Evolutionary conservation across 2,888 invertebrate genomes (phyloP), one percentile per base, ranked within the genome.

Genomic region (Apodemia zela): DNA sequence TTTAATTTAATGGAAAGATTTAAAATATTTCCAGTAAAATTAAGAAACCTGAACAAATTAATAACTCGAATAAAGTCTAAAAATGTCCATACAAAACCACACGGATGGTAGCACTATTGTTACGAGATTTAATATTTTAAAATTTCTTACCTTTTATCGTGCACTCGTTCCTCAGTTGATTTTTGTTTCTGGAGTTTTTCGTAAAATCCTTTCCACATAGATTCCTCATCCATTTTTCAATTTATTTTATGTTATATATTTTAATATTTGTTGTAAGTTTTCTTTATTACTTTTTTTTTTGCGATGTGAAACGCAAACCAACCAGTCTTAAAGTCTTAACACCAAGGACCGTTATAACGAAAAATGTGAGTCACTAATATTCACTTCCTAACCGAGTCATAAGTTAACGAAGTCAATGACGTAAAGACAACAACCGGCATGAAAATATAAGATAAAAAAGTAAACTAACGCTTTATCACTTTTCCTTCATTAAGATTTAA

Each of bases 151-250:
- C 93, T 93, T 76, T 82, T 89, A 72, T 96, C 95, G 75, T 95
- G 95, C 67, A 94, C 94, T 67, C 93, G 93, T 69, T 94, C 93
- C 61, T 94, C 93, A 63, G 88, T 75, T 64, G 94, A 93, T 79
- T 93, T 93, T 72, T 94, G 93, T 66, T 94, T 93, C 71, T 94
- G 93, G 67, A 95, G 80, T 75, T 94, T 94, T 63, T 94, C 94
- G 75, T 95, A 96, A 76, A 95, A 94, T 66, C 93, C 93, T 84
- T 94, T 95, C 95, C 96, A 96, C 95, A 96, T 95, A 13, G 93
- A 89, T 77, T 96, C 96, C 84, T 96, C 96, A 83, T 94, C 93
- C 93, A 88, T 92, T 72, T 68, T 72, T 65, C 63, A 60, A n/a
- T 47, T 18, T 38, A 38, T 13, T 18, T 17, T 54, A 8, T 25